Conservation (phyloP, 2,797 vertebrate genomes). For the Neomorphus geoffroyi region DNA sequence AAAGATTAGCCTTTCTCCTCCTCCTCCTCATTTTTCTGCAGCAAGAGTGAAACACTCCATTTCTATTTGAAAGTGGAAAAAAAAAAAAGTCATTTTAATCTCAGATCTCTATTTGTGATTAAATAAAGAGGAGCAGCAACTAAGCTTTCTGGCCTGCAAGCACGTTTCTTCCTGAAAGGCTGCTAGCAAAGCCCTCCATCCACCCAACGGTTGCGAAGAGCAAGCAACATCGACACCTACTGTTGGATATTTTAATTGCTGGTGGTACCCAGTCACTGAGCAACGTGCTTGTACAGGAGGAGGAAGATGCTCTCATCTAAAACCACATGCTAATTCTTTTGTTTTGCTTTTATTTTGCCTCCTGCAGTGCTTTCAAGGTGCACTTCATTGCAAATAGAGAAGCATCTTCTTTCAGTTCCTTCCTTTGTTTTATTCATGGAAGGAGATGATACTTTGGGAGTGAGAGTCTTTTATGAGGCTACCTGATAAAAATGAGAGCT, state of each 20-base stretch:
- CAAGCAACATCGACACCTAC: constrained; percentile 49
- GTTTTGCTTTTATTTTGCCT: neutral
- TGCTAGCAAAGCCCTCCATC: neutral
- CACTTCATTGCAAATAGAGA: neutral
- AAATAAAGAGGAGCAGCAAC: neutral
- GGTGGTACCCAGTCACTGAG: neutral
- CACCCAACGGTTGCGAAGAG: neutral
- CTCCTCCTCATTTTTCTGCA: neutral
- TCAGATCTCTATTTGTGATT: neutral
- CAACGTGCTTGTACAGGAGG: neutral
- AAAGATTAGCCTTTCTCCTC: neutral
- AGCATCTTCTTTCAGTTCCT: neutral
- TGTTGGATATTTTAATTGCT: neutral
- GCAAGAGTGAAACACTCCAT: neutral
- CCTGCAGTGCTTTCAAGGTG: neutral
- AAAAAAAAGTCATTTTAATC: neutral
- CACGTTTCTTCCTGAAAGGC: neutral
- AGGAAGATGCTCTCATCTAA: neutral
- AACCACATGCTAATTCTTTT: neutral
- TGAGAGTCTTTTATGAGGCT: neutral
- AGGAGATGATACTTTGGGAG: neutral
- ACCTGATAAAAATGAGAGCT: neutral
- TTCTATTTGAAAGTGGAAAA: neutral
- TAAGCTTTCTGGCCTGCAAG: neutral
- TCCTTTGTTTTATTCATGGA: neutral